Evolutionary conservation across 2,113 vertebrate genomes (phyloP), one percentile per base, ranked within the genome.

Genomic region (Speoplatyrhinus poulsoni): DNA sequence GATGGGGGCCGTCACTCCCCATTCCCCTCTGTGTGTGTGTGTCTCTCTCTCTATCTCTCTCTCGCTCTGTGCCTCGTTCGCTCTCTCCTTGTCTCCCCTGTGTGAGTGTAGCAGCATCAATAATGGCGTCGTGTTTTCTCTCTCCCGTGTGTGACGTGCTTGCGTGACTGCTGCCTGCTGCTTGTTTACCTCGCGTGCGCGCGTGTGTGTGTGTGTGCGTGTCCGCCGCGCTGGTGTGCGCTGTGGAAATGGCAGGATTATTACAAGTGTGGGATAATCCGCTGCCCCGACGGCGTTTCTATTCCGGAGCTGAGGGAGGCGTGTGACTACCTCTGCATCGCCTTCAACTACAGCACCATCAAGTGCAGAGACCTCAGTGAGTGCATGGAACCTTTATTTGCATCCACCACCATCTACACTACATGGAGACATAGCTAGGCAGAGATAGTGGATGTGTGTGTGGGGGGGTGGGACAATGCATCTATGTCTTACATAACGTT

Each of bases 341-440:
- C 98, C 85, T 99, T 99, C 89, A 95, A 95, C 90, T 98, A 96
- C 82, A 98, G 95, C 92, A 99, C 97, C 86, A 96, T 99, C 93
- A 99, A 99, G 93, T 99, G 98, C 93, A 94, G 96, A 94, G 98
- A 99, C 90, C 96, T 99, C 81, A 98, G 98, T 99, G 94, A 98
- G 97, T 99, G 92, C 53, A 13, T 53, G 3, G 1, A 15, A 5
- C 7, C 12, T 4, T 13, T 6, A 4, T 41, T 41, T 41, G 36
- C 36, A 7, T 11, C 10, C 12, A 50, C 49, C 49, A 50, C 49
- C 12, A 1, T 50, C 49, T 8, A 41, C 36, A 6, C 5, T 41
- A 41, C 36, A 41, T 8, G 36, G 36, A 41, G 36, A 41, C 36
- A 8, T 41, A 41, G 36, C 36, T 5, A 41, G 36, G 6, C 36